Percentiles rank a stretch among this genome's conserved stretches.
phyloP scores from a whole-genome alignment of 2,113 vertebrate genomes.

The Lagopus muta region DNA sequence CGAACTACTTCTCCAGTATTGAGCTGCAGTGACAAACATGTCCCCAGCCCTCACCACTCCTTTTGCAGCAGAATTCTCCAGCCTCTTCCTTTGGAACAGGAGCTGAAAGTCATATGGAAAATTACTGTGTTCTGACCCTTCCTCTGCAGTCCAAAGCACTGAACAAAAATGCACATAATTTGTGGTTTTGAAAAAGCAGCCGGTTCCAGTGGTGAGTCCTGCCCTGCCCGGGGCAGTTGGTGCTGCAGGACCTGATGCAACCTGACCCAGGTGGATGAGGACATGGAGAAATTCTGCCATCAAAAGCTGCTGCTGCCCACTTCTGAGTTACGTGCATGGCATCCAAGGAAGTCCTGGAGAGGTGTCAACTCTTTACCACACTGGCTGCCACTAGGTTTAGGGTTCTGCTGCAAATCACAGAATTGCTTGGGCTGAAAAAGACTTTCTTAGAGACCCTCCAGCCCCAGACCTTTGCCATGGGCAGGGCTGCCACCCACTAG shows the following conservation, averaged over 20 bases:
- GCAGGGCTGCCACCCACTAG: background rate
- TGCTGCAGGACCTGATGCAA: conserved; percentile 53
- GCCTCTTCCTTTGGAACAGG: background rate
- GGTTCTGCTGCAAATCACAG: background rate
- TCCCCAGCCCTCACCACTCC: background rate
- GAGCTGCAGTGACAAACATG: background rate
- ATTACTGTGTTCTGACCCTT: conserved; percentile 59
- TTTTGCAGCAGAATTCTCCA: background rate
- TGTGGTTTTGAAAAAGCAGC: conserved; percentile 63
- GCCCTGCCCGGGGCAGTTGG: conserved; percentile 83
- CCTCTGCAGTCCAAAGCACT: conserved; percentile 40
- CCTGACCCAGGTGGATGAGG: background rate
- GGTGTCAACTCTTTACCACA: background rate
- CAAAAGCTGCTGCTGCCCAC: background rate
- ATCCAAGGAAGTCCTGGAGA: background rate
- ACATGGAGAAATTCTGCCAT: background rate
- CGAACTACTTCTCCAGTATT: background rate
- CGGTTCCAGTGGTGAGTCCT: conserved; percentile 78
- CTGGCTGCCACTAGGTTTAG: background rate
- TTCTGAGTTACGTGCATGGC: background rate
- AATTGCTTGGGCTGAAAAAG: background rate
- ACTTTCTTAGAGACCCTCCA: background rate
- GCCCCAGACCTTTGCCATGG: background rate
- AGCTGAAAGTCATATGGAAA: conserved; percentile 61
- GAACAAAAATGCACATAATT: conserved; percentile 73